Conservation (phyloP, 1,140 invertebrate species). For the Ceratitis capitata region DNA sequence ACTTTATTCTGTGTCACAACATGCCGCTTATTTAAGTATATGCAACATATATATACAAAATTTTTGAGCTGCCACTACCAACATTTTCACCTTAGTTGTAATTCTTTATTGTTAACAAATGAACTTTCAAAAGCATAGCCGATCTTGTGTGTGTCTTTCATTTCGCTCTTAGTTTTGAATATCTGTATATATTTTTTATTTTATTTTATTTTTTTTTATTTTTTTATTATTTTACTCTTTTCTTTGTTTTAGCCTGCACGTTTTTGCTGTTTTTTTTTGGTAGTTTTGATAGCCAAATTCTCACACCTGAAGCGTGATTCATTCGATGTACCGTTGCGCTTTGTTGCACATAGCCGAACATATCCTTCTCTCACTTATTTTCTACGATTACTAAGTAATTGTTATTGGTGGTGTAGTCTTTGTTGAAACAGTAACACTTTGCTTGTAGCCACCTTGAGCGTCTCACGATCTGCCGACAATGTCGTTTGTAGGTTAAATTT, state of each 20-base stretch:
- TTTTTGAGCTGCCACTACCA: background rate
- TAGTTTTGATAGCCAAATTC: background rate
- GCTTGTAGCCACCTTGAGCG: background rate
- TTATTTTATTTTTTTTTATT: background rate
- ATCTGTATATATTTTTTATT: background rate
- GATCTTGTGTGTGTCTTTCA: background rate
- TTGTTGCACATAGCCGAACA: background rate
- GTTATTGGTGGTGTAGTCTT: background rate
- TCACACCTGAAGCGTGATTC: conserved; percentile 30
- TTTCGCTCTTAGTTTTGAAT: background rate
- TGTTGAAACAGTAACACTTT: background rate
- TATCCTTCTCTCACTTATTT: background rate
- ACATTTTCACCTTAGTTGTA: background rate
- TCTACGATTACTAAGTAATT: background rate
- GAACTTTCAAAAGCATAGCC: background rate
- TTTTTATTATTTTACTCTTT: background rate
- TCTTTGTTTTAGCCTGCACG: background rate
- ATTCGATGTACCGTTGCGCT: background rate
- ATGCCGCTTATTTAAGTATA: background rate
- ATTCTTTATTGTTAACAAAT: conserved; percentile 4
- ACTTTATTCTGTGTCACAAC: background rate
- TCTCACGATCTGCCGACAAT: background rate
- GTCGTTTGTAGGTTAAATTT: background rate
- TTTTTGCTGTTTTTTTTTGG: background rate
- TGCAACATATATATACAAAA: background rate